Conservation (phyloP, 2,888 invertebrate species). For the Trissolcus japonicus region DNA sequence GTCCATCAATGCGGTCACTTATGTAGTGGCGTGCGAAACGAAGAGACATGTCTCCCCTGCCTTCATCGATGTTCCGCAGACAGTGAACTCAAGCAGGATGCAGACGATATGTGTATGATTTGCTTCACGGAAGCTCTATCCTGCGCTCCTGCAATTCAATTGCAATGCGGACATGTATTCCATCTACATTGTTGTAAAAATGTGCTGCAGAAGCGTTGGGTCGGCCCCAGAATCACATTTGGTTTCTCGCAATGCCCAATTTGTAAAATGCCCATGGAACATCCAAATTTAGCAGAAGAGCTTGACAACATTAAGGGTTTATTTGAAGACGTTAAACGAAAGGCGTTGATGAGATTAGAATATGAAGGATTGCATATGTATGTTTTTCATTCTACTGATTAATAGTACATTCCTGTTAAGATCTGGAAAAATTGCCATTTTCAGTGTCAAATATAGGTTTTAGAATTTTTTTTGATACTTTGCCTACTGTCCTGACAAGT, state of each 20-base stretch:
- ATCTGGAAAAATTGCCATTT: too few species aligned
- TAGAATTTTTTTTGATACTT: too few species aligned
- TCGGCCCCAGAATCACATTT: conserved; percentile 96
- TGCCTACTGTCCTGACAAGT: too few species aligned
- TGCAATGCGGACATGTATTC: conserved; percentile 96
- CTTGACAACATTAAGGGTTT: conserved; percentile 88
- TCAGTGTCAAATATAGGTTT: too few species aligned
- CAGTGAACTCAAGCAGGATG: conserved; percentile 88
- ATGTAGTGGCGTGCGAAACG: conserved; percentile 95
- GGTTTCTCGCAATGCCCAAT: conserved; percentile 97
- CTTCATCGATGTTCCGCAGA: conserved; percentile 86
- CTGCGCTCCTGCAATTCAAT: conserved; percentile 94
- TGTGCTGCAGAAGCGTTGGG: conserved; percentile 91
- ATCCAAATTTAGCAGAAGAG: conserved; percentile 86
- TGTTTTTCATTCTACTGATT: conserved; percentile 35
- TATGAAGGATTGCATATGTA: conserved; percentile 92
- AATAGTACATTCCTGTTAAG: background rate
- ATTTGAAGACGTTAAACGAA: conserved; percentile 92
- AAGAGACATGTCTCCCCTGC: conserved; percentile 91
- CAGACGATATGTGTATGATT: conserved; percentile 99
- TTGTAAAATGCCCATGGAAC: conserved; percentile 94
- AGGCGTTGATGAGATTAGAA: conserved; percentile 96
- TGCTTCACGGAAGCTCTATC: conserved; percentile 98
- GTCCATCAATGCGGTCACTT: conserved; percentile 91
- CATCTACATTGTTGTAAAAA: conserved; percentile 94